phyloP scores from a whole-genome alignment of 1,140 invertebrate genomes.

The Rhynchophorus ferrugineus region DNA sequence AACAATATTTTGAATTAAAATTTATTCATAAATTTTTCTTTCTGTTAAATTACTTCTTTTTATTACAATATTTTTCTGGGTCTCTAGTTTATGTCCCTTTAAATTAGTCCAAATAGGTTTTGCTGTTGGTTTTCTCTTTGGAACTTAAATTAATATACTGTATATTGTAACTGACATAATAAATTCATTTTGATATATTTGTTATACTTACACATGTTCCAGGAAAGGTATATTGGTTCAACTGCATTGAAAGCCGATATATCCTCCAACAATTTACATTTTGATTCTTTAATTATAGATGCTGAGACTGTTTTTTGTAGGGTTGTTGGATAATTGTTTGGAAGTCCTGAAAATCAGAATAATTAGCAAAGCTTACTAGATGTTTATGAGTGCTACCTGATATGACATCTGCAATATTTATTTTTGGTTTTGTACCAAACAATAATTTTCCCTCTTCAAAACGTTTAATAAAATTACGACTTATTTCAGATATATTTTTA shows the following conservation, averaged over 20 bases:
- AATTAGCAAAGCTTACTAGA: neutral
- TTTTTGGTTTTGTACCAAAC: conserved; percentile 14
- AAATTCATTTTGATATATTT: neutral
- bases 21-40: too few species aligned
- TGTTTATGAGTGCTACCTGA: conserved; percentile 19
- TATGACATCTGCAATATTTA: conserved; percentile 26
- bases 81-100: conserved; percentile 14
- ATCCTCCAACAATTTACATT: conserved; percentile 18
- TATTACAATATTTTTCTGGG: conserved; percentile 13
- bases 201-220: conserved; percentile 27
- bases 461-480: conserved; percentile 45
- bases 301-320: conserved; percentile 33
- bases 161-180: neutral
- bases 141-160: conserved; percentile 13
- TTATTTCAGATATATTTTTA: conserved; percentile 43
- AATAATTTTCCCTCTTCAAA: conserved; percentile 42
- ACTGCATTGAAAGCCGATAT: conserved; percentile 23
- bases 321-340: conserved; percentile 28
- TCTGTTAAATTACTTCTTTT: conserved; percentile 15
- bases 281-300: conserved; percentile 27
- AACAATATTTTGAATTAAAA: too few species aligned
- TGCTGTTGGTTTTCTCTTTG: conserved; percentile 14
- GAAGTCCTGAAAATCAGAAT: conserved; percentile 27
- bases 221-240: conserved; percentile 27
- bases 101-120: conserved; percentile 5